Base-by-base conservation (phyloP, 1,140 invertebrate genomes). In the Vollenhovia emeryi region DNA sequence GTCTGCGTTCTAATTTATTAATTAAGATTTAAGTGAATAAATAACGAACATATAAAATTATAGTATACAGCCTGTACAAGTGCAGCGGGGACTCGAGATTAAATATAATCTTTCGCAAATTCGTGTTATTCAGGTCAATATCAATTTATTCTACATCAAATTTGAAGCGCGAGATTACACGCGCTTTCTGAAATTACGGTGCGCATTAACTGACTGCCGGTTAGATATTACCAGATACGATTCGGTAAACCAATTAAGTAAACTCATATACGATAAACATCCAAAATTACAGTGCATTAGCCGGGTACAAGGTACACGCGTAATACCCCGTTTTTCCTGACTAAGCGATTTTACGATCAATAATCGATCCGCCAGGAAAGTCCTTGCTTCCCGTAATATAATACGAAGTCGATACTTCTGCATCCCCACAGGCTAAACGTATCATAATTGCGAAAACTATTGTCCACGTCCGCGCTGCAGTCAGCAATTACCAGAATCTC, bases 281-380 rank as follows among this genome's bases (percentile, higher is more conserved):
- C 50, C 55, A 36, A 76, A 80, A 86, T 86, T 87, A 57, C 40
- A 40, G 57, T 52, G 45, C 52, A 45, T 84, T 59, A 83, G 30
- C 11, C 11, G 36, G 24, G n/a, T 83, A 59, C 55, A 74, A 55
- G 50, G 18, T 48, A 27, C n/a, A n/a, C 66, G 5, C 27, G 59
- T 50, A 86, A 86, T 89, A 84, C 27, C 43, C 55, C 18, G 74
- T 57, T 13, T n/a, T 24, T 36, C 21, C 18, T 4, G 5, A 36
- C 24, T 64, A 48, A 76, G 66, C 71, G 69, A 57, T 43, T 85
- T 85, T 50, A 68, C 78, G 76, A 84, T 86, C 84, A 27, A 60
- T 66, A 64, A 85, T 80, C 76, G 43, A 73, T 52, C 59, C n/a
- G 18, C 36, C 27, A 36, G 57, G 59, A 82, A 59, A 80, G 64